Base-by-base conservation (phyloP, 2,113 vertebrate genomes). In the Petromus typicus region DNA sequence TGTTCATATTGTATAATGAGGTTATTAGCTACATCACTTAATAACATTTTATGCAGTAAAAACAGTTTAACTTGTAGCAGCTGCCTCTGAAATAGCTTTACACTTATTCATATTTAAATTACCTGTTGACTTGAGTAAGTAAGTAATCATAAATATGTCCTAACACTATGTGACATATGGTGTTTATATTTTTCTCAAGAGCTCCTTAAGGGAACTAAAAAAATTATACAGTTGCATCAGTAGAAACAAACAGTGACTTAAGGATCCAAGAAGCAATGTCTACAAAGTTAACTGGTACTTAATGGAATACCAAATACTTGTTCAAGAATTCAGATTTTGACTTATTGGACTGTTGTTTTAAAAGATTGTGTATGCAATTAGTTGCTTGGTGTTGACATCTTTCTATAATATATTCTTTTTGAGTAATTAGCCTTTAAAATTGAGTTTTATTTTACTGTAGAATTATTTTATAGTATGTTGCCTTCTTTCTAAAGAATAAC, bases 181-280 rank as follows among this genome's bases (percentile, higher is more conserved):
- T 97, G 94, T 97, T 97, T 97, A 97, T 54, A 79, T 95, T 95
- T 34, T 92, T 96, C 64, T 95, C 54, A 96, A 96, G 64, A 90
- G 78, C 57, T 97, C 88, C 94, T 94, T 92, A 45, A 86, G 86
- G 83, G 80, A 20, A 16, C 54, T 30, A 37, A 86, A 84, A n/a
- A 86, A 78, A 81, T 25, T 71, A 86, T 87, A 57, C 5, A 57
- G 61, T 93, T 79, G 61, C 37, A 89, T 84, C 40, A 81, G 86
- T 91, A 90, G n/a, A n/a, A n/a, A n/a, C 80, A 83, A 97, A 93
- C 45, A 90, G 54, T 76, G 20, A 78, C 64, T 97, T 95, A 88
- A 92, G 34, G 27, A 95, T 54, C 30, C 14, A 75, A 59, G 51
- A 23, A 82, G 90, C 81, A 95, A 59, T 84, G 92, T 75, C 34